Conservation (phyloP, 2,888 invertebrate genomes). For the Euplagia quadripunctaria region DNA sequence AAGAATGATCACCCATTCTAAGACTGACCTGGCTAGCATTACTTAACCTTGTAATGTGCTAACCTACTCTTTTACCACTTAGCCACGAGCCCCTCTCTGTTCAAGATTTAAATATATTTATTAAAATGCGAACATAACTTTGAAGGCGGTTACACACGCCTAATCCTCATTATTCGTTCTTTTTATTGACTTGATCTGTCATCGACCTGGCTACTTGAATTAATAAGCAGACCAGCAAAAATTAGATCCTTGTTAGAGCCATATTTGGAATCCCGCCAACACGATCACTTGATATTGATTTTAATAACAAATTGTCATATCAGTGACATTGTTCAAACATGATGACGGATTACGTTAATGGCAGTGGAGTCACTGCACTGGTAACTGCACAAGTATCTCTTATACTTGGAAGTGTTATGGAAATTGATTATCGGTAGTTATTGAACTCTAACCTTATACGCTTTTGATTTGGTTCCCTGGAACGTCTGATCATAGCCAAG, state of each 20-base stretch:
- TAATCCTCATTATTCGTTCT: too few species aligned
- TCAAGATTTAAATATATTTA: too few species aligned
- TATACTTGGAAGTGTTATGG: neutral
- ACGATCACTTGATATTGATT: slow-evolving; percentile 6
- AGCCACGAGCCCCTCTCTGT: too few species aligned
- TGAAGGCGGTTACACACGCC: too few species aligned
- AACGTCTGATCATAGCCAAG: neutral
- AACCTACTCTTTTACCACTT: too few species aligned
- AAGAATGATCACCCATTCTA: too few species aligned
- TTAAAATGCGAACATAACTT: too few species aligned
- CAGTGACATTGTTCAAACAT: slow-evolving; percentile 14
- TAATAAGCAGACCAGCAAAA: neutral
- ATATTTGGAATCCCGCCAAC: slow-evolving; percentile 30
- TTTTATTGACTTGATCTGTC: neutral
- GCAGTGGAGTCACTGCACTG: slow-evolving; percentile 10
- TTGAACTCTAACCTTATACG: neutral
- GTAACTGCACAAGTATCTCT: too few species aligned
- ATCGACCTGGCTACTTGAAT: slow-evolving; percentile 3
- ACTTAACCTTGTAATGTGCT: too few species aligned
- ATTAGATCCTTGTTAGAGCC: slow-evolving; percentile 4
- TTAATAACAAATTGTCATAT: slow-evolving; percentile 11
- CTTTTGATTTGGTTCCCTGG: neutral
- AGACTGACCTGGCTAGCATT: too few species aligned
- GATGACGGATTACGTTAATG: neutral
- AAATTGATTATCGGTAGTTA: neutral